These are phyloP conservation scores for Halictus ligatus DNA, from an alignment of 2,888 invertebrate species.

Conservation along the genomic window DNA sequence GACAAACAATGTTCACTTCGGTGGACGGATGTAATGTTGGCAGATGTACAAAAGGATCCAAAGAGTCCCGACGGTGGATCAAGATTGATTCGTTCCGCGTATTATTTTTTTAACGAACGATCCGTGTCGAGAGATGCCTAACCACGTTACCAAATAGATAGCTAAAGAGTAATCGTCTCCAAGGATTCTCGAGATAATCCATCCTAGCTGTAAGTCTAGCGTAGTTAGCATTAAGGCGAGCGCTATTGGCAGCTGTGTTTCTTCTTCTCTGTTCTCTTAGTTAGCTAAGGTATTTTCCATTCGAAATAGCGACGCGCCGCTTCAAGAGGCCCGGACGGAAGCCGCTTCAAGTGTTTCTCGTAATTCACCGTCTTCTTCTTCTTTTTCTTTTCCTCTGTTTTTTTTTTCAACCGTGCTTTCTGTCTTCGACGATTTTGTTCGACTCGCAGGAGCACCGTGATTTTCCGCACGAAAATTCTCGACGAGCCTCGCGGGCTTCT, in stretches of 20 bases:
- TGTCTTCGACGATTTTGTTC: neutral
- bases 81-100: neutral
- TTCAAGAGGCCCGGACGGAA: conserved; percentile 74
- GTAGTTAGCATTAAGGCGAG: conserved; percentile 52
- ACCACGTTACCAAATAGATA: conserved; percentile 46
- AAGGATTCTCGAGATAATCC: conserved; percentile 22
- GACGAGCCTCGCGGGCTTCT: neutral
- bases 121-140: neutral
- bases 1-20: neutral
- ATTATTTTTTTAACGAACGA: neutral
- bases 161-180: conserved; percentile 47
- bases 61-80: neutral
- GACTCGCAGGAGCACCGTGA: neutral
- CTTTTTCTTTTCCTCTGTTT: too few relatives aligned
- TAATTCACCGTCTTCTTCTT: conserved; percentile 16
- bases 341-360: conserved; percentile 73
- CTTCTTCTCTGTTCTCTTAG: conserved; percentile 54
- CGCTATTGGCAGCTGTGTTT: conserved; percentile 67
- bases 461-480: neutral
- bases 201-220: conserved; percentile 49
- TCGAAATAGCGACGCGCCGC: conserved; percentile 68
- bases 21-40: neutral
- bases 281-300: conserved; percentile 63
- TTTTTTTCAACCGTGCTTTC: neutral
- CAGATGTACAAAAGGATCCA: neutral